phyloP scores from a whole-genome alignment of 2,113 vertebrate genomes.

The Diadophis punctatus region DNA sequence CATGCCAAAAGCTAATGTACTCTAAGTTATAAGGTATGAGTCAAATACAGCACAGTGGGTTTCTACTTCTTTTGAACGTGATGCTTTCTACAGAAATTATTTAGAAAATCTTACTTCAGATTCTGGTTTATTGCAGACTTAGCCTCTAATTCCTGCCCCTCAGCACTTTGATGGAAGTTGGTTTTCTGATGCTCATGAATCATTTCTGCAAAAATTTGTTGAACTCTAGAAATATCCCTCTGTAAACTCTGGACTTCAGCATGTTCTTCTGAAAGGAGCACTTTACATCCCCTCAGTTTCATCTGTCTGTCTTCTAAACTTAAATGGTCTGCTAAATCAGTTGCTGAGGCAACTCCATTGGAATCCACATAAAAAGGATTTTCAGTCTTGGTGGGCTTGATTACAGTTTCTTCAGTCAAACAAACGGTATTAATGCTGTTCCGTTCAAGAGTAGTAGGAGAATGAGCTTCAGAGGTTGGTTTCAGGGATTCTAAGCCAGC shows the following conservation, averaged over 20 bases:
- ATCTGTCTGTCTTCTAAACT: not conserved
- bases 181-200: slow-evolving; percentile 78
- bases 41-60: not conserved
- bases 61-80: not conserved
- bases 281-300: slow-evolving; percentile 55
- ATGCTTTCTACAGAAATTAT: not conserved
- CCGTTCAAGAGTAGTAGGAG: slow-evolving; percentile 24
- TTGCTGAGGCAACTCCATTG: not conserved
- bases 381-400: slow-evolving; percentile 7
- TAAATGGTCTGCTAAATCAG: not conserved
- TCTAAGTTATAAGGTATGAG: not conserved
- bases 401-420: slow-evolving; percentile 12
- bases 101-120: slow-evolving; percentile 58
- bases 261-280: slow-evolving; percentile 79
- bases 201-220: slow-evolving; percentile 76
- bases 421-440: not conserved
- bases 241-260: slow-evolving; percentile 77
- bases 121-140: slow-evolving; percentile 19
- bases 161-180: slow-evolving; percentile 52
- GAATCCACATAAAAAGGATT: slow-evolving; percentile 8
- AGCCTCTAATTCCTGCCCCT: slow-evolving; percentile 31
- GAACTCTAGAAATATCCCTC: slow-evolving; percentile 71
- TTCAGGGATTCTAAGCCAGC: not conserved
- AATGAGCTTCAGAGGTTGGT: not conserved
- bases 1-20: not conserved